Conservation (phyloP, 2,113 vertebrate species). For the Odontesthes bonariensis region DNA sequence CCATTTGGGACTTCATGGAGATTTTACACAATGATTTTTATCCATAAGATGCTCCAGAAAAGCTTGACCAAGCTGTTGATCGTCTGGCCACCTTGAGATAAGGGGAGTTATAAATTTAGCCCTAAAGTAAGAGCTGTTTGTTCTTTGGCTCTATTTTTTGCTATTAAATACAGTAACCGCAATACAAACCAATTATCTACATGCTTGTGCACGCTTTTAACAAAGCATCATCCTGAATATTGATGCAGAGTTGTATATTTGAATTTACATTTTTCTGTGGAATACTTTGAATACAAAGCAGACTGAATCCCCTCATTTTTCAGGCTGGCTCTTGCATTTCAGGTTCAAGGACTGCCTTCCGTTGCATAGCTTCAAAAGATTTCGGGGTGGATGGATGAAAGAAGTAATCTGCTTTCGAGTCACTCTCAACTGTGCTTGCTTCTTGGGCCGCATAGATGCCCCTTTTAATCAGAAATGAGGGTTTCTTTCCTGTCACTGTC, state of each 20-base stretch:
- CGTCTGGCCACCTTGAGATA: slow-evolving; percentile 73
- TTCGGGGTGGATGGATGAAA: slow-evolving; percentile 50
- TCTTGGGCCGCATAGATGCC: slow-evolving; percentile 59
- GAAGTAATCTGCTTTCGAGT: slow-evolving; percentile 76
- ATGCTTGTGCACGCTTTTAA: slow-evolving; percentile 60
- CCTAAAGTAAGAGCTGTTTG: slow-evolving; percentile 12
- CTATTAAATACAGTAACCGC: slow-evolving; percentile 63
- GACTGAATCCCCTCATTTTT: slow-evolving; percentile 54
- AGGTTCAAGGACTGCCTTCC: slow-evolving; percentile 71
- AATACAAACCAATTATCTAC: slow-evolving; percentile 70
- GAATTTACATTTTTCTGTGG: slow-evolving; percentile 66
- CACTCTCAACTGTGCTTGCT: slow-evolving; percentile 57
- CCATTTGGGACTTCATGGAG: slow-evolving; percentile 70
- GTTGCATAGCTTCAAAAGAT: slow-evolving; percentile 74
- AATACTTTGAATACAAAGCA: slow-evolving; percentile 58
- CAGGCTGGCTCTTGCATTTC: slow-evolving; percentile 30
- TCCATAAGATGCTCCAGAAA: slow-evolving; percentile 56
- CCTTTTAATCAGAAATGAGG: slow-evolving; percentile 57
- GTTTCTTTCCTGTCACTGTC: slow-evolving; percentile 47
- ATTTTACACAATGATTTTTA: slow-evolving; percentile 64
- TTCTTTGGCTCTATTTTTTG: slow-evolving; percentile 46
- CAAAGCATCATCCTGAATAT: slow-evolving; percentile 62
- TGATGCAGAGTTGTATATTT: slow-evolving; percentile 49
- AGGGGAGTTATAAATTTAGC: slow-evolving; percentile 57
- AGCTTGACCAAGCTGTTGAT: slow-evolving; percentile 39